phyloP scores from a whole-genome alignment of 2,888 invertebrate species.

The Melangyna quadrimaculata region DNA sequence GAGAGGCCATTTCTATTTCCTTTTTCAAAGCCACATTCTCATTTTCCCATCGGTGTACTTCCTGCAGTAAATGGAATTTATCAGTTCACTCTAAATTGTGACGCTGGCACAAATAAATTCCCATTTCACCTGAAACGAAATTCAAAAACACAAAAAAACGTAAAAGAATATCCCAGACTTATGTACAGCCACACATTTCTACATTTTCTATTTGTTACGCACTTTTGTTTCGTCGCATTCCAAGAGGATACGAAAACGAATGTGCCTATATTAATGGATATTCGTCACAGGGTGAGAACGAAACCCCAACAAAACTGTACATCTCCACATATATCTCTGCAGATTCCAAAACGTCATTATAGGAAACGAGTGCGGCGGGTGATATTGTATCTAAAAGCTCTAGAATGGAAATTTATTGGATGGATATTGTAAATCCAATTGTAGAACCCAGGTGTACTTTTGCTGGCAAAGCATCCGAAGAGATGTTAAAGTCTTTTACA shows the following conservation, averaged over 20 bases:
- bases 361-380: constrained; percentile 18
- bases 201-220: constrained; percentile 30
- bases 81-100: constrained; percentile 63
- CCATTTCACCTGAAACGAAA: constrained; percentile 62
- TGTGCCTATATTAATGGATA: constrained; percentile 46
- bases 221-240: constrained; percentile 55
- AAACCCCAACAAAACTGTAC: background rate
- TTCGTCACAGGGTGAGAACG: constrained; percentile 50
- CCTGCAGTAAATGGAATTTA: constrained; percentile 70
- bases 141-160: constrained; percentile 28
- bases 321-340: background rate
- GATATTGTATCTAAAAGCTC: constrained; percentile 50
- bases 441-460: constrained; percentile 54
- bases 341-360: constrained; percentile 27
- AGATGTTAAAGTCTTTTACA: constrained; percentile 38
- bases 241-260: constrained; percentile 11
- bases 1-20: constrained; percentile 20
- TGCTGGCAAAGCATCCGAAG: constrained; percentile 24
- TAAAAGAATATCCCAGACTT: constrained; percentile 15
- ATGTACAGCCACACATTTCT: background rate
- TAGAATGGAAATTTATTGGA: constrained; percentile 68
- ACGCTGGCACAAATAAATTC: constrained; percentile 55
- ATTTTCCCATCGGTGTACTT: constrained; percentile 52
- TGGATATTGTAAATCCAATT: constrained; percentile 66
- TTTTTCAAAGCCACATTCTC: background rate